Percentiles rank a stretch among this genome's conserved stretches.
phyloP scores from a whole-genome alignment of 2,888 invertebrate genomes.

The Athetis lepigone region DNA sequence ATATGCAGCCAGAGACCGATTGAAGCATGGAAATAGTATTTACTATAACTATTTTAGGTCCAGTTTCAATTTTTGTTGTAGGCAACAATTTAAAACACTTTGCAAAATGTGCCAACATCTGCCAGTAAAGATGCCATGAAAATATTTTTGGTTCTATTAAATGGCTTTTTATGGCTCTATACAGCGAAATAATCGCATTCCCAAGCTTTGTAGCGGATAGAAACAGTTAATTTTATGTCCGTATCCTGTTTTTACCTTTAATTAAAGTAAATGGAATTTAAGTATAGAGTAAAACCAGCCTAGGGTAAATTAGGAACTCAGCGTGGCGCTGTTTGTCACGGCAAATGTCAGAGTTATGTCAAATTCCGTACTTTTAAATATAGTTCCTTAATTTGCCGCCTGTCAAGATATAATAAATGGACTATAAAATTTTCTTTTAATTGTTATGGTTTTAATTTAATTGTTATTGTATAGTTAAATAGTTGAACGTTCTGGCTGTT shows the following conservation, averaged over 20 bases:
- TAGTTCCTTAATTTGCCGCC: slow-evolving; percentile 12
- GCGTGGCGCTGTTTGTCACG: slow-evolving; percentile 4
- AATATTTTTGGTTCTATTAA: slow-evolving; percentile 33
- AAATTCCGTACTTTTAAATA: slow-evolving; percentile 11
- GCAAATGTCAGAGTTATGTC: slow-evolving; percentile 1
- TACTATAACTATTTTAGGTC: not conserved
- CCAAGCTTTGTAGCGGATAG: slow-evolving; percentile 8
- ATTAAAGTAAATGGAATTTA: slow-evolving; percentile 41
- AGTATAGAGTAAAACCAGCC: not conserved
- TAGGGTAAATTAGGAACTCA: slow-evolving; percentile 1
- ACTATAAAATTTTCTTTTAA: not conserved
- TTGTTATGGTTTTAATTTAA: slow-evolving; percentile 5
- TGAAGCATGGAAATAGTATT: not conserved
- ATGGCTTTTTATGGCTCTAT: slow-evolving; percentile 30
- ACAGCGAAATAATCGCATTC: slow-evolving; percentile 34
- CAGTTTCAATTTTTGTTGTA: not conserved
- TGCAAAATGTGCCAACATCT: slow-evolving; percentile 24
- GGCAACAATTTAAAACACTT: slow-evolving; percentile 27
- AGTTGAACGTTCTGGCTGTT: slow-evolving; percentile 10
- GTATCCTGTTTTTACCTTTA: slow-evolving; percentile 49
- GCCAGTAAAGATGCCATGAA: slow-evolving; percentile 47
- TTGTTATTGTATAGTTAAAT: slow-evolving; percentile 2
- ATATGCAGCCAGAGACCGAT: not conserved
- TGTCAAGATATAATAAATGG: not conserved
- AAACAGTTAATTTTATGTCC: slow-evolving; percentile 12